Conservation (phyloP, 1,140 invertebrate genomes). For the Gryllus bimaculatus region DNA sequence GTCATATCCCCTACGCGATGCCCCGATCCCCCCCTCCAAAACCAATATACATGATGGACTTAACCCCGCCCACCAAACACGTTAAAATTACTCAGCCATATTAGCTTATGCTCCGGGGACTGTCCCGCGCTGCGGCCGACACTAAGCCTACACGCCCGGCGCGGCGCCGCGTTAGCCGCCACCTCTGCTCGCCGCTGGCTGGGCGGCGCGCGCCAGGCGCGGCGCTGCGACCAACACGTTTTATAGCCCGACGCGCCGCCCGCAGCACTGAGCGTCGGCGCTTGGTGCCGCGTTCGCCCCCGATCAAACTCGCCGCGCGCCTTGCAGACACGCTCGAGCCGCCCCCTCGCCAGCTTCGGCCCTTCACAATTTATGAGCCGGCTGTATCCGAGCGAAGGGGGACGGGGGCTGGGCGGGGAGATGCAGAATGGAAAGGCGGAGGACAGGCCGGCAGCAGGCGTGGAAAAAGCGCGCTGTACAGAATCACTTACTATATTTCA, state of each 20-base stretch:
- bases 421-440: background rate
- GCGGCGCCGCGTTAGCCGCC: no score
- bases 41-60: conserved; percentile 4
- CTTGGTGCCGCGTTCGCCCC: background rate
- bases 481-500: conserved; percentile 5
- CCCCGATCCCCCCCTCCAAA: background rate
- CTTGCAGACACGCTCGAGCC: background rate
- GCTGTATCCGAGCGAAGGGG: background rate
- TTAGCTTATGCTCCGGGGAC: background rate
- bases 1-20: no score
- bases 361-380: no score
- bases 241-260: background rate
- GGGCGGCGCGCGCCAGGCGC: no score
- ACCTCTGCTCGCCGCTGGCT: no score
- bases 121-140: background rate
- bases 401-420: no score
- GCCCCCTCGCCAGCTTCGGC: no score
- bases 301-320: background rate
- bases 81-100: conserved; percentile 5
- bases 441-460: no score
- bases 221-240: background rate
- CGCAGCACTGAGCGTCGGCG: background rate
- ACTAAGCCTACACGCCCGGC: background rate
- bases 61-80: background rate
- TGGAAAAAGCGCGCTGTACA: background rate